These are phyloP conservation scores for Arvicanthis niloticus DNA, from an alignment of 2,113 vertebrate species.

Conservation along the genomic window DNA sequence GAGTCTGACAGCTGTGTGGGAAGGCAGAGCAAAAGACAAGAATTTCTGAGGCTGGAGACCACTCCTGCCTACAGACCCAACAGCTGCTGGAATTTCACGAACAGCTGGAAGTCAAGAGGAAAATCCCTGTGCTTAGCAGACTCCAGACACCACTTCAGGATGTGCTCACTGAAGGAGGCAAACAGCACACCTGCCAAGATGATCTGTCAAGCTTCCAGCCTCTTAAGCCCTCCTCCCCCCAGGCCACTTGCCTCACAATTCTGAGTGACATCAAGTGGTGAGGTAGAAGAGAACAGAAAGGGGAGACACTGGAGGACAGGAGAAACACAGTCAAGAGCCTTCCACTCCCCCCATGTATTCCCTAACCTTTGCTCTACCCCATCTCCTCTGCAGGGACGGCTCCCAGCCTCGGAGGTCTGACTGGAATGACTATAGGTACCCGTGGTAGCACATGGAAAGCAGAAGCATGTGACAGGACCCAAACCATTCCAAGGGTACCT, in stretches of 20 bases:
- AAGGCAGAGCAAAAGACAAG: background rate
- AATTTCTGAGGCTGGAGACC: background rate
- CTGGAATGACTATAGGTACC: background rate
- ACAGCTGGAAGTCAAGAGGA: slow-evolving; percentile 48
- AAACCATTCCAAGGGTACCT: slow-evolving; percentile 49
- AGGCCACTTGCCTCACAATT: background rate
- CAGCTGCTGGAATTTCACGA: slow-evolving; percentile 47
- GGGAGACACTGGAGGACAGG: background rate
- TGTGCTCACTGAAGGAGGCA: background rate
- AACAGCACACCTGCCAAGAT: background rate
- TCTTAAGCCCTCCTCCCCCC: rapidly evolving
- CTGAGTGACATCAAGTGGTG: background rate
- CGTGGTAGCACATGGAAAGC: background rate
- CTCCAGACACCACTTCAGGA: background rate
- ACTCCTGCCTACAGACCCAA: background rate
- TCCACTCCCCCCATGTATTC: rapidly evolving
- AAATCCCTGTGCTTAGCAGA: background rate
- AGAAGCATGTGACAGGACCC: background rate
- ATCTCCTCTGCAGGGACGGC: background rate
- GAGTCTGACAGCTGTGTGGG: slow-evolving; percentile 56
- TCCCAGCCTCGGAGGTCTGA: background rate
- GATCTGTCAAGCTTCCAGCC: background rate
- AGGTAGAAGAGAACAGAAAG: slow-evolving; percentile 67
- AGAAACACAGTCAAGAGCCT: background rate
- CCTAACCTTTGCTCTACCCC: background rate